Conservation (phyloP, 2,113 vertebrate species). For the Oceanites oceanicus region DNA sequence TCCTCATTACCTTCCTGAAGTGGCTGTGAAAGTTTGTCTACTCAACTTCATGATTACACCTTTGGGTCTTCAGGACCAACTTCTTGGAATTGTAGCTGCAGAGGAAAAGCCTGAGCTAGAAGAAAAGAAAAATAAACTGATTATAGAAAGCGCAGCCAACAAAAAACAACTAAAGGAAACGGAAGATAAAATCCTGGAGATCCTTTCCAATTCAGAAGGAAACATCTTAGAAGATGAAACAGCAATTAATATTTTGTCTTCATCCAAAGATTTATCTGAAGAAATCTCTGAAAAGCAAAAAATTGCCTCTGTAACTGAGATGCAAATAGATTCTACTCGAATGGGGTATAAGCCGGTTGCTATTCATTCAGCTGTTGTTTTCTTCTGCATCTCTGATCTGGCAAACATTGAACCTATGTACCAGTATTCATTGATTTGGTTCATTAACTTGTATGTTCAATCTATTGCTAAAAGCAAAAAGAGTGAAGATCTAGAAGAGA, state of each 20-base stretch:
- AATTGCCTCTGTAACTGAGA: slow-evolving; percentile 85
- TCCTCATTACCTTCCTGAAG: slow-evolving; percentile 92
- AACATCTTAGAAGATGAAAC: slow-evolving; percentile 94
- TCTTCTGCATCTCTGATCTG: slow-evolving; percentile 92
- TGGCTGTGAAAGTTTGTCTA: slow-evolving; percentile 91
- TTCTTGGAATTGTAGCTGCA: slow-evolving; percentile 89
- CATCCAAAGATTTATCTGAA: slow-evolving; percentile 87
- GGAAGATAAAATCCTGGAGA: slow-evolving; percentile 89
- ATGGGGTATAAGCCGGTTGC: slow-evolving; percentile 92
- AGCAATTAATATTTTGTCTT: slow-evolving; percentile 86
- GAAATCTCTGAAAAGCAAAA: slow-evolving; percentile 91
- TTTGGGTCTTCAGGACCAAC: slow-evolving; percentile 90
- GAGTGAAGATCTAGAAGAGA: slow-evolving; percentile 74
- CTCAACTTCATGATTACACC: slow-evolving; percentile 97
- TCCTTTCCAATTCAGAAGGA: slow-evolving; percentile 87
- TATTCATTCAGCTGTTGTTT: slow-evolving; percentile 85
- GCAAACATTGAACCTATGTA: slow-evolving; percentile 95
- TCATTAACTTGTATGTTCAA: slow-evolving; percentile 85
- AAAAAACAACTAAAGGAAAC: slow-evolving; percentile 91
- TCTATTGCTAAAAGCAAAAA: slow-evolving; percentile 83
- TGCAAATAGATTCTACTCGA: slow-evolving; percentile 86
- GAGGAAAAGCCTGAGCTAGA: slow-evolving; percentile 92
- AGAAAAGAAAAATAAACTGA: slow-evolving; percentile 90
- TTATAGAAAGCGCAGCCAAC: slow-evolving; percentile 87
- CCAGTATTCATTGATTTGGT: slow-evolving; percentile 91